These are phyloP conservation scores for Drosophila lini DNA, from an alignment of 1,140 invertebrate genomes.

Conservation along the genomic window DNA sequence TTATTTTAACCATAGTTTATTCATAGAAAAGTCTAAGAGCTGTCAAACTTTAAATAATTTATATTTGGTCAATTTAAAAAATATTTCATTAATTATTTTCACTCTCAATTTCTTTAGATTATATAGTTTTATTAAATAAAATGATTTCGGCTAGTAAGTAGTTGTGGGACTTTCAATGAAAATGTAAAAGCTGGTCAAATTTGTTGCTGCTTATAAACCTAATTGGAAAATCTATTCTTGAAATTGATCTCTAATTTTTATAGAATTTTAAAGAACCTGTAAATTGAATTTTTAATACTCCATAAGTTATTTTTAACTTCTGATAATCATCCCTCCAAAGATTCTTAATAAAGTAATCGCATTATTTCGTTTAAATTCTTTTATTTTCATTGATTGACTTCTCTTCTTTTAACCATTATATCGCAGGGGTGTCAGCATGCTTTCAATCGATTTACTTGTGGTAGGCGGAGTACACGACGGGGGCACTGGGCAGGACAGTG, in stretches of 20 bases:
- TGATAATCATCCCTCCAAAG: neutral
- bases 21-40: too few relatives aligned
- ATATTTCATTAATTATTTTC: too few relatives aligned
- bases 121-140: too few relatives aligned
- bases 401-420: neutral
- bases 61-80: too few relatives aligned
- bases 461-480: conserved; percentile 62
- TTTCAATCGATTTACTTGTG: conserved; percentile 62
- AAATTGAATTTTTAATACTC: neutral
- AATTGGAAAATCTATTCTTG: too few relatives aligned
- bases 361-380: neutral
- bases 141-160: too few relatives aligned
- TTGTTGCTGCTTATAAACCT: too few relatives aligned
- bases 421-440: conserved; percentile 14
- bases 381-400: conserved; percentile 1
- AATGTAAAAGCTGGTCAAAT: neutral
- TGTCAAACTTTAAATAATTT: too few relatives aligned
- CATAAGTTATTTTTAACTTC: neutral
- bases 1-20: neutral
- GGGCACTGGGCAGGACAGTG: conserved; percentile 50
- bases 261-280: neutral
- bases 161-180: neutral
- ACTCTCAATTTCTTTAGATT: too few relatives aligned
- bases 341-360: neutral
- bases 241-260: neutral